Base-by-base conservation (phyloP, 2,113 vertebrate species). In the Centrocercus urophasianus region DNA sequence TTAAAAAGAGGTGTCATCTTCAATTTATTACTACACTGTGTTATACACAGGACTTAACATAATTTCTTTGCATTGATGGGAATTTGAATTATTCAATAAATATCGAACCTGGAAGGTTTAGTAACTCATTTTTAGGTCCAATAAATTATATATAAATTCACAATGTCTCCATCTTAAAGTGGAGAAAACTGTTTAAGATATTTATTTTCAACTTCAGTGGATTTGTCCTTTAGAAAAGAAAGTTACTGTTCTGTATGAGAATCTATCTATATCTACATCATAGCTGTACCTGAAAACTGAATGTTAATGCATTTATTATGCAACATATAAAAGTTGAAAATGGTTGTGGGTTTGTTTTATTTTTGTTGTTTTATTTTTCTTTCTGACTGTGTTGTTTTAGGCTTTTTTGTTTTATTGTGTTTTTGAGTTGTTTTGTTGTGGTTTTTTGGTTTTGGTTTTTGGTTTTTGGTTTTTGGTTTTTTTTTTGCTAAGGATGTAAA, bases 71-170 rank as follows among this genome's bases (percentile, higher is more conserved):
- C 18, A 43, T 15, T 82, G 9, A 12, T 60, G 43, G 52, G 34
- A 78, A 81, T 86, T 86, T 61, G 69, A 86, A 59, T 83, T 88
- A 67, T 66, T 84, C 48, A 89, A 50, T 72, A 86, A 89, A 76
- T 61, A 30, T 6, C 0, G 5, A 76, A 78, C 5, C 64, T 82
- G 7, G 17, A 72, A 71, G 21, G 27, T 52, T 87, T 72, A 73
- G 15, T 25, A 70, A 25, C 11, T 40, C 5, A 40, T 32, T 89
- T 79, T 70, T 77, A 70, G 30, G 24, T 12, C n/a, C 6, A 76
- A 22, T 19, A 56, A 30, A 54, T 47, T 72, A 85, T 8, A 61
- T 28, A 20, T 85, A 36, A 89, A 90, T 78, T 76, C 63, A 72
- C 1, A 5, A 17, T 63, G 10, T 4, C 19, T 76, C 32, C 43